These are phyloP conservation scores for Burhinus bistriatus DNA, from an alignment of 2,113 vertebrate genomes.

Conservation along the genomic window DNA sequence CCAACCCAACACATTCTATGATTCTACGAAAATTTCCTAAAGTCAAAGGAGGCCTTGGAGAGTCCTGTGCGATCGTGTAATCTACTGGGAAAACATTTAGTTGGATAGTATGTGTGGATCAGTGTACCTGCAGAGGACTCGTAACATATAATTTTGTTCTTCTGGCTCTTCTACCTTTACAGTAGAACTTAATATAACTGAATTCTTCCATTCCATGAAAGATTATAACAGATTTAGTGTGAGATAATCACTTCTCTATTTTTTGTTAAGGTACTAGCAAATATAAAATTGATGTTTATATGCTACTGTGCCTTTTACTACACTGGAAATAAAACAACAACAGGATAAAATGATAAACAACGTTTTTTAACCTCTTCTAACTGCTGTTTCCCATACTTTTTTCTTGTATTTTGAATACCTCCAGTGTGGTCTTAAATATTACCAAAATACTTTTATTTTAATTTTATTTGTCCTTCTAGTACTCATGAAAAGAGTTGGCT, in stretches of 20 bases:
- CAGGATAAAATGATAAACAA: neutral
- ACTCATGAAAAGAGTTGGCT: neutral
- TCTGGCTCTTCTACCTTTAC: neutral
- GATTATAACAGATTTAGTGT: neutral
- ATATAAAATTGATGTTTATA: neutral
- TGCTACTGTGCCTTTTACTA: neutral
- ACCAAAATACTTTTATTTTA: neutral
- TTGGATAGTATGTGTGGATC: neutral
- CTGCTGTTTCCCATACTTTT: neutral
- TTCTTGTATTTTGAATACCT: neutral
- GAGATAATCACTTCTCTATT: neutral
- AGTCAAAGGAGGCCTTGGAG: neutral
- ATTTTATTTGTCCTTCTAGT: neutral
- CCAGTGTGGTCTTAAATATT: neutral
- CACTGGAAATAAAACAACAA: neutral
- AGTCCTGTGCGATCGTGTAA: neutral
- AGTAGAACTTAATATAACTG: neutral
- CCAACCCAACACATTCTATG: too few relatives aligned
- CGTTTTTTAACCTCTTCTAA: neutral
- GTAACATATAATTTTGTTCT: neutral
- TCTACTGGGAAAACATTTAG: neutral
- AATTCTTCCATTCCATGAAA: neutral
- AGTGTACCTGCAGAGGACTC: neutral
- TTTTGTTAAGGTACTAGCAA: neutral
- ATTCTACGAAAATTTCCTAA: neutral